Evolutionary conservation across 2,113 vertebrate species (phyloP).

Genomic region (Anser brachyrhynchus): DNA sequence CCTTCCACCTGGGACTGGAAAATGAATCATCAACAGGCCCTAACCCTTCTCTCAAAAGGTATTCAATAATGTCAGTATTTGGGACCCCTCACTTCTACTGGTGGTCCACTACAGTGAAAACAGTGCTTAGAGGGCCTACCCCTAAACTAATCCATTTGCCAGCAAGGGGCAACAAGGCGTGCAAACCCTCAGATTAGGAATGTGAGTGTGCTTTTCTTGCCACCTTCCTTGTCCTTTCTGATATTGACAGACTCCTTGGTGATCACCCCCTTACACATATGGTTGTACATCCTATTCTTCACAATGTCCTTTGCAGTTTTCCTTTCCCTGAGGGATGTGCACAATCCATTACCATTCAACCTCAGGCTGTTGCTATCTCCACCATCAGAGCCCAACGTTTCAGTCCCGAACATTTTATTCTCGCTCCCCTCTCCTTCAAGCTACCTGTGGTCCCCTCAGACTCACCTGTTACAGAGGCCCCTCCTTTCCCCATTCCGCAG

Average conservation of each 20-base stretch:
- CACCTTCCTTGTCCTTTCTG: not conserved
- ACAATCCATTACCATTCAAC: not conserved
- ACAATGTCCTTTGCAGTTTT: not conserved
- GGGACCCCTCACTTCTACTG: not conserved
- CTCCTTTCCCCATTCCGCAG: not conserved
- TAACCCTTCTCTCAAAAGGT: not conserved
- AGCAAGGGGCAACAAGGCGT: not conserved
- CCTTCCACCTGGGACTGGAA: not conserved
- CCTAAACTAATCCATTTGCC: not conserved
- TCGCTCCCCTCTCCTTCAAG: not conserved
- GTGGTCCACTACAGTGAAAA: not conserved
- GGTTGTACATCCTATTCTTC: not conserved
- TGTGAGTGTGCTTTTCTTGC: rapidly evolving
- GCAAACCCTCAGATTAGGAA: not conserved
- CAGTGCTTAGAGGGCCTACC: not conserved
- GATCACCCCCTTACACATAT: not conserved
- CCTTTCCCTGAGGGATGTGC: not conserved
- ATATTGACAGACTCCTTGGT: not conserved
- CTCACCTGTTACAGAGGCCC: not conserved
- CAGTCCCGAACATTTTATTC: not conserved
- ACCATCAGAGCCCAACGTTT: not conserved
- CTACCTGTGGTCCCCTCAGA: not conserved
- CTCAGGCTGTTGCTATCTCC: not conserved
- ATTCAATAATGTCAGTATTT: not conserved
- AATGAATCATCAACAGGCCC: not conserved